A percentile compares a stretch with the other conserved stretches of the same genome.
Evolutionary conservation across 2,113 vertebrate species (phyloP).

Genomic region (Natator depressus): DNA sequence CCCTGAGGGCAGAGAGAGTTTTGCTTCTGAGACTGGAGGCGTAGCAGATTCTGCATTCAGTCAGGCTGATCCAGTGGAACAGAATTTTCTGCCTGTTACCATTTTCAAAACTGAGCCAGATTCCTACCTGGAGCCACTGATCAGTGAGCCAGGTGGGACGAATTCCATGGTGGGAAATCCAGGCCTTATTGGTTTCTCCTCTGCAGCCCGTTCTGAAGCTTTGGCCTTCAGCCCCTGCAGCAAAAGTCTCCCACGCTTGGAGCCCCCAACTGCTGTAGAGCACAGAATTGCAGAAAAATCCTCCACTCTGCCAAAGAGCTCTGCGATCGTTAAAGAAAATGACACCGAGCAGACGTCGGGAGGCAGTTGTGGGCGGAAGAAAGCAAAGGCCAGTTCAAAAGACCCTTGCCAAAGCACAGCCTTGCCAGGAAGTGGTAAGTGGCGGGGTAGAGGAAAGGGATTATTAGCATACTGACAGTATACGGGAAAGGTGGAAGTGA

Average conservation of each 20-base stretch:
- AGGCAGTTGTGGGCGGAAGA: background rate
- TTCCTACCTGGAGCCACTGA: slow-evolving; percentile 26
- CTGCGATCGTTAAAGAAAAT: background rate
- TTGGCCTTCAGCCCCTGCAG: background rate
- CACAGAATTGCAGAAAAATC: background rate
- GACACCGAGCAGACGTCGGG: background rate
- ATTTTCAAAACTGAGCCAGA: slow-evolving; percentile 3
- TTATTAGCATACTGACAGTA: background rate
- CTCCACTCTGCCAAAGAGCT: background rate
- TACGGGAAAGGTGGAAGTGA: background rate
- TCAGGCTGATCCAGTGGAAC: background rate
- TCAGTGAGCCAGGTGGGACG: background rate
- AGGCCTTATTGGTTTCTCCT: background rate
- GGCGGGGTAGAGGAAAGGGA: background rate
- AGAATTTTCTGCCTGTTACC: background rate
- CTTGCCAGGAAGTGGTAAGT: slow-evolving; percentile 50
- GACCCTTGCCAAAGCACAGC: background rate
- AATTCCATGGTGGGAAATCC: background rate
- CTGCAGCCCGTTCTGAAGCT: background rate
- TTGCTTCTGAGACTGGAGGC: background rate
- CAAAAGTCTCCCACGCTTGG: background rate
- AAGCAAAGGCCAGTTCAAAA: background rate
- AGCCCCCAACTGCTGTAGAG: background rate
- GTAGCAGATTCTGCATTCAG: slow-evolving; percentile 6
- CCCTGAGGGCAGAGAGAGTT: background rate